Evolutionary conservation across 2,888 invertebrate species (phyloP), one percentile per base, ranked within the genome.

Genomic region (Drosophila leonis): DNA sequence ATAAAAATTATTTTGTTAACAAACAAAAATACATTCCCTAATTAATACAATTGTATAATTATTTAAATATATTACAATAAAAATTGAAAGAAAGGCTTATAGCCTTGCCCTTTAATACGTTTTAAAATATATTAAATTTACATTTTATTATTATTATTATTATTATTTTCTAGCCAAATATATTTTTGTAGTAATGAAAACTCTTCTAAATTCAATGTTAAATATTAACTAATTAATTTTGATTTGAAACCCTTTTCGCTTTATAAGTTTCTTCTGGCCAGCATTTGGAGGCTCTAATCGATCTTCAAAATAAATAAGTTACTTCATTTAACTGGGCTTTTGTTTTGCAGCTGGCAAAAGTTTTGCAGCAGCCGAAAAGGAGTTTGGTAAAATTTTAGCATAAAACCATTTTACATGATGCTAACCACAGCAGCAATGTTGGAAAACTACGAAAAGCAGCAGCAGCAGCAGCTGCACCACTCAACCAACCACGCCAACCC

Each of bases 331-430:
- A 46, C 20, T 63, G 70, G 68, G 55, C 70, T 65, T 57, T 63
- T 57, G 57, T 55, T 44, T 60, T 57, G 56, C 56, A 54, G 54
- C 27, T 37, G 35, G 62, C 51, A 76, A 72, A 76, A 59, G 37
- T 41, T 76, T 76, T 59, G 46, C 56, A 61, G 48, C 62, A 33
- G 59, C 56, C 65, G 24, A 48, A 60, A 68, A 74, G 48, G 37
- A 37, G 49, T 66, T 54, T 41, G 48, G 66, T 49, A 46, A 67
- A 75, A 89, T 79, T 82, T 83, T 76, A 72, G 85, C 90, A 88
- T 80, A 79, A 82, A 85, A 89, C 83, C 90, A 88, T 84, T 89
- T 84, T 88, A 70, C 88, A 89, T 89, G 88, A 85, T 82, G 75
- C 86, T 77, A 78, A 89, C 84, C 90, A 63, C 84, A 89, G 88